phyloP scores from a whole-genome alignment of 2,797 vertebrate genomes.

The Bovichtus variegatus region DNA sequence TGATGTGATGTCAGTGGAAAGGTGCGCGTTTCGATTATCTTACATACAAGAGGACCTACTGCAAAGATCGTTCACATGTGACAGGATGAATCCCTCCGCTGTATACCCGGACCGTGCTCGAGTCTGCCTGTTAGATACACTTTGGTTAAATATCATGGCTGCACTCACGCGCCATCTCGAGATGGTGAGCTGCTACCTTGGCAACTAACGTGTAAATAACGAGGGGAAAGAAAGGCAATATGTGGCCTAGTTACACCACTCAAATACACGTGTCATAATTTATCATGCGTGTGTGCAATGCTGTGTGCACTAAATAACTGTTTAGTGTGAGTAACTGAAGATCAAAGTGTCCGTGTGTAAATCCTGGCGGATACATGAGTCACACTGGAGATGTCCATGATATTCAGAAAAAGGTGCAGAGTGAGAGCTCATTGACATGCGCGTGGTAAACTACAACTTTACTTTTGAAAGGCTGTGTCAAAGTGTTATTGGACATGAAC shows the following conservation, averaged over 20 bases:
- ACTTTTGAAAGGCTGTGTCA: neutral
- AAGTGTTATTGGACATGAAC: neutral
- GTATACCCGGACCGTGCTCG: neutral
- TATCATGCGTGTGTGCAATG: neutral
- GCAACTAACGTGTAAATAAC: neutral
- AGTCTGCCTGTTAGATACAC: neutral
- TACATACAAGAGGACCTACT: neutral
- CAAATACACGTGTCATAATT: neutral
- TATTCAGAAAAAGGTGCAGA: neutral
- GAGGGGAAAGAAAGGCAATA: neutral
- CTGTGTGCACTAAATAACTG: neutral
- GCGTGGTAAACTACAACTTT: neutral
- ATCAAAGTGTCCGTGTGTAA: neutral
- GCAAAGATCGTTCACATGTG: neutral
- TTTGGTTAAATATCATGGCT: neutral
- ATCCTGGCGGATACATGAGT: neutral
- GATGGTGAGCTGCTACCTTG: neutral
- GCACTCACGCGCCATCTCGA: neutral
- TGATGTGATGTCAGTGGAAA: constrained; percentile 88
- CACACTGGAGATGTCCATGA: neutral
- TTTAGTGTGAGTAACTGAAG: neutral
- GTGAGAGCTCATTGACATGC: constrained; percentile 15
- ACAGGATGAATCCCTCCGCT: constrained; percentile 25
- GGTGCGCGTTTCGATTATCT: constrained; percentile 33
- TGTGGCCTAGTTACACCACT: neutral